Percentiles rank a stretch among this genome's conserved stretches.
Conservation (phyloP, 2,888 invertebrate genomes). For the Hirtodrosophila trivittata region DNA sequence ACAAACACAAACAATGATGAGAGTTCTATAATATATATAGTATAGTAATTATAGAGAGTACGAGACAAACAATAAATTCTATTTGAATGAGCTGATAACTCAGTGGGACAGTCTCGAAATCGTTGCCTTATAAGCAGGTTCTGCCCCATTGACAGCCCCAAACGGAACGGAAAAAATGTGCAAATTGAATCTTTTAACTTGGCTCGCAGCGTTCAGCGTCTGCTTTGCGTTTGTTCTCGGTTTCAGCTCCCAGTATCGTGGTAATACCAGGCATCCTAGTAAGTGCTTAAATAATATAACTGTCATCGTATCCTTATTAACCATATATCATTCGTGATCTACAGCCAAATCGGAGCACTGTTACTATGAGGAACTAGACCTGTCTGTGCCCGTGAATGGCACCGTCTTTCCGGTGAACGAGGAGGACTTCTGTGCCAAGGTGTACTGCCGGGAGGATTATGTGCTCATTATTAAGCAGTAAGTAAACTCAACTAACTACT, state of each 20-base stretch:
- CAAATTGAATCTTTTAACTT: constrained; percentile 1
- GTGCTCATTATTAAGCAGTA: constrained; percentile 75
- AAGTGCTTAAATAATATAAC: too few relatives aligned
- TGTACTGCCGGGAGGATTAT: constrained; percentile 72
- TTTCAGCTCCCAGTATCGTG: constrained; percentile 64
- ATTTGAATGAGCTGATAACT: constrained; percentile 19
- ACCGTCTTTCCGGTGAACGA: constrained; percentile 58
- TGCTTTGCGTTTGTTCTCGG: constrained; percentile 11
- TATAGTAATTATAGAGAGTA: not conserved
- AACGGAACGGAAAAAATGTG: constrained; percentile 22
- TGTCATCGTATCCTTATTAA: not conserved
- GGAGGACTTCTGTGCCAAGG: constrained; percentile 51
- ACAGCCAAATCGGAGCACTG: constrained; percentile 59
- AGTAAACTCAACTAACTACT: constrained; percentile 25
- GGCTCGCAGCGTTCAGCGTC: not conserved
- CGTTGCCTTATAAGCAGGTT: constrained; percentile 6
- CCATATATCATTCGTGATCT: too few relatives aligned
- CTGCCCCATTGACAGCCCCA: not conserved
- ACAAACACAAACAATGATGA: not conserved
- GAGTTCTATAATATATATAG: not conserved
- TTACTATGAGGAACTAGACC: constrained; percentile 64
- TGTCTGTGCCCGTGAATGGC: constrained; percentile 60
- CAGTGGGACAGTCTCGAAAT: constrained; percentile 3
- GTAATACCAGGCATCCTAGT: constrained; percentile 69
- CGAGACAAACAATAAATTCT: constrained; percentile 9